Base-by-base conservation (phyloP, 2,113 vertebrate genomes). In the Turdus rufiventris region DNA sequence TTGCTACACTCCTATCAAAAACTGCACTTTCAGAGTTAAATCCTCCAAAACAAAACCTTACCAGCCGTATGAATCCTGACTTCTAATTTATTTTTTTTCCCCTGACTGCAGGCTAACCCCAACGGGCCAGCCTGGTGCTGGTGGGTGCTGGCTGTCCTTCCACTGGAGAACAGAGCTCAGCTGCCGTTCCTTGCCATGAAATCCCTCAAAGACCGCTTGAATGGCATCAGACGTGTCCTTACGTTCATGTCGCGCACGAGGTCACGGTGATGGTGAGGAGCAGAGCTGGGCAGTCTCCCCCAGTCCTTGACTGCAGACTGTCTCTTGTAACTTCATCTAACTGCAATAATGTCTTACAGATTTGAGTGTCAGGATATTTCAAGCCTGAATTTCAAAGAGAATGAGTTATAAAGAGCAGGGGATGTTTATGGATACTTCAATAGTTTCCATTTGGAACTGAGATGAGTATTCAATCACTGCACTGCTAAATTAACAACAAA, bases 51-150 rank as follows among this genome's bases (percentile, higher is more conserved):
- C 12, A 25, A 48, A 11, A 61, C 34, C 29, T 50, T 48, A 36
- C 20, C 10, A 21, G 31, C n/a, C 73, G 2, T 9, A 6, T 36
- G 17, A 74, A 62, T 54, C 28, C 40, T 91, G 47, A 79, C 34
- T n/a, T 62, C 0, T 50, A 2, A 50, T 36, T 73, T 40, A 4
- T 23, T 23, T 34, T 9, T 29, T 43, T 33, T 29, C 6, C 33
- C 70, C n/a, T 47, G 60, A 4, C 81, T 97, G 57, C 94, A 98
- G 98, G 85, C 96, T 29, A 98, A 96, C 66, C 98, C 98, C 0
- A 97, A 98, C 0, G 98, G 98, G 18, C 98, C 98, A 28, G 97
- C 98, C 42, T 98, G 98, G 98, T 98, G 98, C 93, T 98, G 98
- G 98, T 98, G 98, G 98, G 96, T 96, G 20, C 91, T 98, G 15